phyloP scores from a whole-genome alignment of 2,113 vertebrate species.

The Puffinus mauretanicus region DNA sequence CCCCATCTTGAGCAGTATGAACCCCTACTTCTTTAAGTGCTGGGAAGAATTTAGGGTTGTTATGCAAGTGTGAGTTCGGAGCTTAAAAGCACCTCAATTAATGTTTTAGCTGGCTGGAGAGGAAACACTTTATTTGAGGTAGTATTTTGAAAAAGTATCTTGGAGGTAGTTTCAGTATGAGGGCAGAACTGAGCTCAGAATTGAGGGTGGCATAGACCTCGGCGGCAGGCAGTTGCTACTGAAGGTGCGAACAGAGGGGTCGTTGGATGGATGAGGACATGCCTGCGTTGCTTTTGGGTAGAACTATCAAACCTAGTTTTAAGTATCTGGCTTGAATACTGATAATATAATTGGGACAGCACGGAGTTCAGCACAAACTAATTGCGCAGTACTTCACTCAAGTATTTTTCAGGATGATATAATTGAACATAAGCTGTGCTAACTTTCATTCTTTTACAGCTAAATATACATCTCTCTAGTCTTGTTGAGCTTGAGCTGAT shows the following conservation, averaged over 20 bases:
- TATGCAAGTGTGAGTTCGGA: neutral
- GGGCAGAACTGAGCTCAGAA: neutral
- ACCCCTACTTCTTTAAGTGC: neutral
- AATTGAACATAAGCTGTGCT: slow-evolving; percentile 20
- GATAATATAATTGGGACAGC: neutral
- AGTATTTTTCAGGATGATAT: slow-evolving; percentile 2
- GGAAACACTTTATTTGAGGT: neutral
- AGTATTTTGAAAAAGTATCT: accelerated
- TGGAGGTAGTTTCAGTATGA: neutral
- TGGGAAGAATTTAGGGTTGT: neutral
- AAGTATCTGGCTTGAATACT: neutral
- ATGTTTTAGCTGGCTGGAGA: neutral
- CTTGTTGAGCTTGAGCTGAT: slow-evolving; percentile 20
- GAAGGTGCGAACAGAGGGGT: neutral
- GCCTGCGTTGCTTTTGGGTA: neutral
- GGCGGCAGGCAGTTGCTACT: neutral
- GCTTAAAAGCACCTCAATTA: neutral
- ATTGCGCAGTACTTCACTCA: neutral
- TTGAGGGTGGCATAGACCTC: accelerated
- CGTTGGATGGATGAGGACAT: neutral
- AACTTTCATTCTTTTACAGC: slow-evolving; percentile 14
- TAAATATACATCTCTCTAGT: slow-evolving; percentile 47
- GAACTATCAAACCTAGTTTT: neutral
- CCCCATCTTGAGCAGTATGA: neutral
- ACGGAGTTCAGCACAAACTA: neutral